Evolutionary conservation across 1,140 invertebrate species (phyloP).

Genomic region (Goniozus legneri): DNA sequence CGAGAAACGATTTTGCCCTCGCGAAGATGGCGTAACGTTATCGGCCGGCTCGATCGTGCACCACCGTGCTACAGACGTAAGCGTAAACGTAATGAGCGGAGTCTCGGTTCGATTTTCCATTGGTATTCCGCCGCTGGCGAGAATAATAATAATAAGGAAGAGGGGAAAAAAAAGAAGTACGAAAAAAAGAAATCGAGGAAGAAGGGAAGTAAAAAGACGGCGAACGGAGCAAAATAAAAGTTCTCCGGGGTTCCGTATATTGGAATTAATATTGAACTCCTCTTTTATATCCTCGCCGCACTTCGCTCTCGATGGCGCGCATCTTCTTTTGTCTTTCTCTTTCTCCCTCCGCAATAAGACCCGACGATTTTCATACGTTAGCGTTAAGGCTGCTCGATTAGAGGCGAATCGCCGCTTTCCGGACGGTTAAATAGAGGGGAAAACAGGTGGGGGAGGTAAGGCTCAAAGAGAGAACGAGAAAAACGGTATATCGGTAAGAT

Average conservation of each 20-base stretch:
- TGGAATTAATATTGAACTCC: conserved; percentile 22
- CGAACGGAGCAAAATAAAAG: not conserved
- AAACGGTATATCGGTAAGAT: too few relatives aligned
- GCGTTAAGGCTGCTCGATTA: conserved; percentile 7
- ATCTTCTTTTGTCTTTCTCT: not conserved
- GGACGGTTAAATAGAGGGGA: too few relatives aligned
- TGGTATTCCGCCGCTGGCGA: too few relatives aligned
- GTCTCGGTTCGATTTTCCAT: too few relatives aligned
- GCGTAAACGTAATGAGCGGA: too few relatives aligned
- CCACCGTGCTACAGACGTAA: too few relatives aligned
- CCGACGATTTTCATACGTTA: conserved; percentile 20
- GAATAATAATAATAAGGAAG: not conserved
- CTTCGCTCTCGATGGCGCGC: not conserved
- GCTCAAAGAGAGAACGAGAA: too few relatives aligned
- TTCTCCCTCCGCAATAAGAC: conserved; percentile 10
- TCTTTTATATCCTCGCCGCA: not conserved
- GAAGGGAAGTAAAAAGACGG: conserved; percentile 2
- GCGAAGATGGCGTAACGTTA: too few relatives aligned
- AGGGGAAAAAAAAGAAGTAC: too few relatives aligned
- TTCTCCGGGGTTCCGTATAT: conserved; percentile 1
- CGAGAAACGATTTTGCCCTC: too few relatives aligned
- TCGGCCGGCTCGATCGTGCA: too few relatives aligned
- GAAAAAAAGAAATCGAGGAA: not conserved
- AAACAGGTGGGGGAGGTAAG: too few relatives aligned
- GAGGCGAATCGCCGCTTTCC: conserved; percentile 10